These are phyloP conservation scores for Parnassius smintheus DNA, from an alignment of 2,888 invertebrate species.

Conservation along the genomic window DNA sequence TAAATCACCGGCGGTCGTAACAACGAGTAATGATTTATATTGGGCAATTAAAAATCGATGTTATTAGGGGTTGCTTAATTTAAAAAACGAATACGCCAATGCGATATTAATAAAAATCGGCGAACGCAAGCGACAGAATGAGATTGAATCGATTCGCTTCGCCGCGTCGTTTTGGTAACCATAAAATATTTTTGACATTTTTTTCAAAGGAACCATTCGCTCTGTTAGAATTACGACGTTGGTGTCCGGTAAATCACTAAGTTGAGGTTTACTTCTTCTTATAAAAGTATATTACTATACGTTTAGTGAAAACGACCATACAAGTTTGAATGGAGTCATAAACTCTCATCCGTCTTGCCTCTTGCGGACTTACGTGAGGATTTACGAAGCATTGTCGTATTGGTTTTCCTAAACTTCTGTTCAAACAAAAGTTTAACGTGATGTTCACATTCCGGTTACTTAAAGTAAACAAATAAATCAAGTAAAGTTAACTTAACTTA, in stretches of 20 bases:
- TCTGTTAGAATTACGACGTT: slow-evolving; percentile 61
- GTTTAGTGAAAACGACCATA: slow-evolving; percentile 64
- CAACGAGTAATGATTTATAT: slow-evolving; percentile 74
- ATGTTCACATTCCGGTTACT: slow-evolving; percentile 14
- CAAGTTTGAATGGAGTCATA: slow-evolving; percentile 70
- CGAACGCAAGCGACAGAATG: slow-evolving; percentile 50
- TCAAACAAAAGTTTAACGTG: slow-evolving; percentile 51
- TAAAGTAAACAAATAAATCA: slow-evolving; percentile 26
- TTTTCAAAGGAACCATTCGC: slow-evolving; percentile 42
- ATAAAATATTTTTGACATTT: slow-evolving; percentile 76
- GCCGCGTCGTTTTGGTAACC: slow-evolving; percentile 48
- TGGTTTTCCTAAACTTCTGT: slow-evolving; percentile 60
- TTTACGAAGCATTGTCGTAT: slow-evolving; percentile 69
- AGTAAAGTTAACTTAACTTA: not conserved
- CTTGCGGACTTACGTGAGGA: slow-evolving; percentile 44
- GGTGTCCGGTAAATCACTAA: slow-evolving; percentile 64
- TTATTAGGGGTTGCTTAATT: slow-evolving; percentile 57
- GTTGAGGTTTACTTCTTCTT: slow-evolving; percentile 68
- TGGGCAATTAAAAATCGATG: slow-evolving; percentile 70
- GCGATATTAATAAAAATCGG: slow-evolving; percentile 34
- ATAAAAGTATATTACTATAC: slow-evolving; percentile 47
- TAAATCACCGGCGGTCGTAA: slow-evolving; percentile 74
- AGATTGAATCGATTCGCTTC: slow-evolving; percentile 70
- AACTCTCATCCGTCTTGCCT: slow-evolving; percentile 48
- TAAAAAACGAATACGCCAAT: slow-evolving; percentile 41